Evolutionary conservation across 2,113 vertebrate species (phyloP).

Genomic region (Fulmarus glacialis): DNA sequence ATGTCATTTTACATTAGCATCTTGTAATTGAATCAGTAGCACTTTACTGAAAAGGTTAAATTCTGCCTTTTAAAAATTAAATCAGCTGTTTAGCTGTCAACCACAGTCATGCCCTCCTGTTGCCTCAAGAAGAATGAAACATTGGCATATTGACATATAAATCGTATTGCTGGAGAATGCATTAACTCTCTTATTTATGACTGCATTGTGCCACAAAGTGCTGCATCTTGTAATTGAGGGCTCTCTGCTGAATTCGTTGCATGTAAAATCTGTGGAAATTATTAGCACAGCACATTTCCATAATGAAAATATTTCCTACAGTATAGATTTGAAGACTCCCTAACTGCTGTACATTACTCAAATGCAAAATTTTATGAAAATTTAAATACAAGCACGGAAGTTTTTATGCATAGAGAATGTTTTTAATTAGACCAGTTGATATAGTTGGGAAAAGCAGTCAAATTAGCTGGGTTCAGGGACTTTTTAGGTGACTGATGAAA

Average conservation of each 20-base stretch:
- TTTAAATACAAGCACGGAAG: not conserved
- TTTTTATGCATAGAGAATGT: not conserved
- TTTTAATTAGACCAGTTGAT: not conserved
- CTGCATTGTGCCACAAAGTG: not conserved
- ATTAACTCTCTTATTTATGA: conserved; percentile 10
- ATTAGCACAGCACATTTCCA: not conserved
- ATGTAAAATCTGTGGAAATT: not conserved
- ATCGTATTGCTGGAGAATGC: not conserved
- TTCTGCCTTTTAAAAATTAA: conserved; percentile 7
- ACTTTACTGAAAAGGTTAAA: conserved; percentile 47
- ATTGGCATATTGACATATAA: not conserved
- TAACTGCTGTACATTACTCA: not conserved
- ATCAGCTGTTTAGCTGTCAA: not conserved
- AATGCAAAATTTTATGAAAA: not conserved
- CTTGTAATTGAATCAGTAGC: not conserved
- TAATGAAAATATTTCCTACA: not conserved
- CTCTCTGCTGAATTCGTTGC: not conserved
- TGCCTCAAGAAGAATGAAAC: conserved; percentile 1
- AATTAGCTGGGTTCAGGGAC: not conserved
- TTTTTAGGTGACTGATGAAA: not conserved
- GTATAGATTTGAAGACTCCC: not conserved
- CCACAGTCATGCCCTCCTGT: not conserved
- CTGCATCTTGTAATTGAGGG: not conserved
- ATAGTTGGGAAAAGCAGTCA: not conserved
- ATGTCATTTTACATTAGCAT: conserved; percentile 1